Percentiles rank a stretch among this genome's conserved stretches.
Evolutionary conservation across 1,140 invertebrate species (phyloP).

Genomic region (Cyclargus thomasi): DNA sequence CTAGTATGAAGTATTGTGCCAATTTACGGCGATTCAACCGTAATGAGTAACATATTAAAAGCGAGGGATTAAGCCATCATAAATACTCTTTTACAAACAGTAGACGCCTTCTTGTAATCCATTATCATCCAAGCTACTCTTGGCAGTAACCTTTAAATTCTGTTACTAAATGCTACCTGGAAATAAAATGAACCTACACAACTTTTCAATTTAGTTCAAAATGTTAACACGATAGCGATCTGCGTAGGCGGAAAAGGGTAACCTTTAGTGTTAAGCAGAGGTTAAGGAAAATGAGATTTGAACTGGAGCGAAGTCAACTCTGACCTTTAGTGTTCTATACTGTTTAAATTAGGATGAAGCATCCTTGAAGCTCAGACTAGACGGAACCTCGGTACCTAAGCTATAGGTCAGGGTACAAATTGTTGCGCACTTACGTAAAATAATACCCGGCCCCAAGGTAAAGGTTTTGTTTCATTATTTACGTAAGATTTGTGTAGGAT

Average conservation of each 20-base stretch:
- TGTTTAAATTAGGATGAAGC: background rate
- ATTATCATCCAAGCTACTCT: too few species aligned
- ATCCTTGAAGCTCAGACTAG: background rate
- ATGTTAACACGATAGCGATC: background rate
- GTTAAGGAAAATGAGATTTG: background rate
- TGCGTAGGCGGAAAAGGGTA: background rate
- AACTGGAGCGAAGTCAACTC: background rate
- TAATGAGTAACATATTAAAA: too few species aligned
- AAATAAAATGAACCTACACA: too few species aligned
- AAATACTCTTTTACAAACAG: too few species aligned
- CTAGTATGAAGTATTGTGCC: too few species aligned
- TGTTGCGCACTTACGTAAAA: conserved; percentile 9
- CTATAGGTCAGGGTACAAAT: background rate
- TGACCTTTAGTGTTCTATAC: background rate
- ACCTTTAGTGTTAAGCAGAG: background rate
- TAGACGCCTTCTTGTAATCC: too few species aligned
- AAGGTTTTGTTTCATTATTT: conserved; percentile 11
- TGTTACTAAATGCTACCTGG: too few species aligned
- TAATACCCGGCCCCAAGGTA: conserved; percentile 1
- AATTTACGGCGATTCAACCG: too few species aligned
- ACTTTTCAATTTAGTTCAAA: background rate
- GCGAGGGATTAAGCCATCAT: too few species aligned
- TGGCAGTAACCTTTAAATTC: too few species aligned
- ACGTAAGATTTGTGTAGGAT: background rate
- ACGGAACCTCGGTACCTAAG: background rate